Conservation (phyloP, 1,140 invertebrate species). For the Drosophila ironensis region DNA sequence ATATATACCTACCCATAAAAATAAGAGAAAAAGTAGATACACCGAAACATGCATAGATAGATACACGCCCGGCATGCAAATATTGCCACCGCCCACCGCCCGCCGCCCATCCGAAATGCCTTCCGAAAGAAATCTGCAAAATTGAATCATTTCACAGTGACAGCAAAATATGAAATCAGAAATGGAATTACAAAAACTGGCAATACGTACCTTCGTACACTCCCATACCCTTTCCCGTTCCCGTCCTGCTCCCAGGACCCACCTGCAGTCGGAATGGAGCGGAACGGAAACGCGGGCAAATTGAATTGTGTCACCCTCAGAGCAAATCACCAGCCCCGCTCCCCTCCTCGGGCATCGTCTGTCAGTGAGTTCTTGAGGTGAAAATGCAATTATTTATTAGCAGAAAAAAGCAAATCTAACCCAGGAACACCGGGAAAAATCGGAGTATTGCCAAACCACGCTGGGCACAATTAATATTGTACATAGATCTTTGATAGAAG, state of each 20-base stretch:
- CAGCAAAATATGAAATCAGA: conserved; percentile 76
- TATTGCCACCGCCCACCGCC: conserved; percentile 32
- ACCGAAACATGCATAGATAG: conserved; percentile 29
- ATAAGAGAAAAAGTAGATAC: neutral
- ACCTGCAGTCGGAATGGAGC: conserved; percentile 54
- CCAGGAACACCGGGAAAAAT: conserved; percentile 1
- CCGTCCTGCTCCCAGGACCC: neutral
- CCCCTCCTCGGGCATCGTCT: conserved; percentile 35
- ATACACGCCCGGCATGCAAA: conserved; percentile 48
- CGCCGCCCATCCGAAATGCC: neutral
- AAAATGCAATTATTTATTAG: conserved; percentile 79
- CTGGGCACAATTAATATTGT: too few species aligned
- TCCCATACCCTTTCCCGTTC: neutral
- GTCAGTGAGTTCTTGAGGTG: conserved; percentile 75
- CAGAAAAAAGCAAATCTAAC: conserved; percentile 37
- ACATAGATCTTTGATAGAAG: too few species aligned
- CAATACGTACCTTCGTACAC: neutral
- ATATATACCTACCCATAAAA: neutral
- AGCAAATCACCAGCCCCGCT: conserved; percentile 13
- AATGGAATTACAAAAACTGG: conserved; percentile 63
- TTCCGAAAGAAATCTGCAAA: conserved; percentile 58
- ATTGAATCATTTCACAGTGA: conserved; percentile 76
- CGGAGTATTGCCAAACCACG: neutral
- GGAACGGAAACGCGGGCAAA: conserved; percentile 72
- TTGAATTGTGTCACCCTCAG: conserved; percentile 64